Evolutionary conservation across 1,140 invertebrate genomes (phyloP).

Genomic region (Aphelinus certus): DNA sequence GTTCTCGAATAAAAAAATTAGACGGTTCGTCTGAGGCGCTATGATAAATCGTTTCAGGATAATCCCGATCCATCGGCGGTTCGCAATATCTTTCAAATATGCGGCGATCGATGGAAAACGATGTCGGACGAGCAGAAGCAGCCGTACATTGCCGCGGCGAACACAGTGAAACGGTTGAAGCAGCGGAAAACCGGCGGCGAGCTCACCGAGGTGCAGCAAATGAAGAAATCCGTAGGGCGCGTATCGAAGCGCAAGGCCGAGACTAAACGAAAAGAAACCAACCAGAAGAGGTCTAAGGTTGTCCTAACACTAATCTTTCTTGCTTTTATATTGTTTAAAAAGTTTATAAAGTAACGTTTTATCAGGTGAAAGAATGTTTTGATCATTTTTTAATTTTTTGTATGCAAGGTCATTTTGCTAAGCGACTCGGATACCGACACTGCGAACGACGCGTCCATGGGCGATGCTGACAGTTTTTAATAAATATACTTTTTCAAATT

Average conservation of each 20-base stretch:
- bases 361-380: slow-evolving; percentile 34
- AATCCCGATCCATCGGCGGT: slow-evolving; percentile 28
- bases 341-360: slow-evolving; percentile 33
- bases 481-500: slow-evolving; percentile 39
- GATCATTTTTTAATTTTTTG: slow-evolving; percentile 41
- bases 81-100: slow-evolving; percentile 46
- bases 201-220: slow-evolving; percentile 2
- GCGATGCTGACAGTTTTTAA: slow-evolving; percentile 37
- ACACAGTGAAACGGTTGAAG: slow-evolving; percentile 40
- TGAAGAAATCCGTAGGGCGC: slow-evolving; percentile 30
- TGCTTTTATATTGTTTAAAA: slow-evolving; percentile 41
- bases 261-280: slow-evolving; percentile 35
- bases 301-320: slow-evolving; percentile 32
- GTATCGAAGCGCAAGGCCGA: slow-evolving; percentile 34
- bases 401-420: slow-evolving; percentile 26
- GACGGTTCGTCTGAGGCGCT: neutral
- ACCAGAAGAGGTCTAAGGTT: slow-evolving; percentile 36
- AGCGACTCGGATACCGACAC: slow-evolving; percentile 42
- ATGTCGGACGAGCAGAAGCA: slow-evolving; percentile 52
- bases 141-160: slow-evolving; percentile 51
- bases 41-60: slow-evolving; percentile 27
- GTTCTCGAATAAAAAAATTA: neutral
- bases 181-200: slow-evolving; percentile 15
- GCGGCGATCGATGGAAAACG: slow-evolving; percentile 50
- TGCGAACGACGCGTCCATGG: slow-evolving; percentile 32